Evolutionary conservation across 2,797 vertebrate genomes (phyloP).

Genomic region (Capromys pilorides): DNA sequence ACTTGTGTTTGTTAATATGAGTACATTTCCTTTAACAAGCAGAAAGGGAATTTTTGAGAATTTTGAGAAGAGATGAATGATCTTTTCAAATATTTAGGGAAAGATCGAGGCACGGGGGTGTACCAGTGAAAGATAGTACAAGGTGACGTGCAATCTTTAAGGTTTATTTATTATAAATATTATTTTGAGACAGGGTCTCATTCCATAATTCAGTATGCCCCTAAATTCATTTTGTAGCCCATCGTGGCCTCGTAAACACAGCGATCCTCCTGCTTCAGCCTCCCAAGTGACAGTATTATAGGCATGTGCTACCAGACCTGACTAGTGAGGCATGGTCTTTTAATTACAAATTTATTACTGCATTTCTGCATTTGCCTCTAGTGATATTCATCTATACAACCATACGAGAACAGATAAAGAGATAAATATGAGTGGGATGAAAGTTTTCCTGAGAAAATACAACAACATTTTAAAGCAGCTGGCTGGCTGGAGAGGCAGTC

Average conservation of each 20-base stretch:
- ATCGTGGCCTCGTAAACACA: background rate
- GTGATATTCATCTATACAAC: background rate
- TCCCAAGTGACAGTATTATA: background rate
- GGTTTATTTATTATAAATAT: background rate
- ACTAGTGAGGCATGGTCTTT: background rate
- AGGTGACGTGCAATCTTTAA: background rate
- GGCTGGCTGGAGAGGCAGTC: background rate
- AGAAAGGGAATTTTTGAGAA: background rate
- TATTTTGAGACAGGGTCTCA: background rate
- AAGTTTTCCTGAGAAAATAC: background rate
- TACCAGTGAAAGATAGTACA: background rate
- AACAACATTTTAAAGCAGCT: background rate
- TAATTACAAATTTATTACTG: background rate
- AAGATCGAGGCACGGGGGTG: background rate
- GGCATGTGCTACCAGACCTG: background rate
- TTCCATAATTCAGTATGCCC: background rate
- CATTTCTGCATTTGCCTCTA: background rate
- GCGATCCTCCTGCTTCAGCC: background rate
- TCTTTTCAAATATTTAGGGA: background rate
- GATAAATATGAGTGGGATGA: background rate
- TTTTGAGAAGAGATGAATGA: background rate
- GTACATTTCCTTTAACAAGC: background rate
- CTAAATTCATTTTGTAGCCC: background rate
- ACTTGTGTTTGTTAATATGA: background rate
- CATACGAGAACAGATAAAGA: background rate